Percentiles rank a stretch among this genome's conserved stretches.
These are phyloP conservation scores for Petrolisthes manimaculis DNA, from an alignment of 2,888 invertebrate species.

Conservation along the genomic window DNA sequence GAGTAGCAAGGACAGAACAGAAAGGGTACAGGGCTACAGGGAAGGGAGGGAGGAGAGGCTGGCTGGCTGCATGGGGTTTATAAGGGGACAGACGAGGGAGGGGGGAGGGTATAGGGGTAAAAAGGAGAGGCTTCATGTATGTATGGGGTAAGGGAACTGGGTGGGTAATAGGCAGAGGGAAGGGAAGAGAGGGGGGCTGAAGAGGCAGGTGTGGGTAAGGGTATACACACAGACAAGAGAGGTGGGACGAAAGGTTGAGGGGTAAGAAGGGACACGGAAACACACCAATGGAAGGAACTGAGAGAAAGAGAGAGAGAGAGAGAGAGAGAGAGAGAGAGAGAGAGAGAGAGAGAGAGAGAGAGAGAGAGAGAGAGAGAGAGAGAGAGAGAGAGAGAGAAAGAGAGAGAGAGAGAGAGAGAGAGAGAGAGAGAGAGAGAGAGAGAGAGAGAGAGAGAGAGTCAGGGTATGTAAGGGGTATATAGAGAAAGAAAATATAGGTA, in stretches of 20 bases:
- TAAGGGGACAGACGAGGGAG: background rate
- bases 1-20: background rate
- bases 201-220: background rate
- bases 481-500: too few relatives aligned
- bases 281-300: background rate
- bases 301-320: constrained; percentile 23
- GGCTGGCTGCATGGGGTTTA: background rate
- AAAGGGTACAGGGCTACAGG: background rate
- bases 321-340: constrained; percentile 24
- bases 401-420: constrained; percentile 21
- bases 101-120: too few relatives aligned
- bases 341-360: background rate
- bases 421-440: constrained; percentile 18
- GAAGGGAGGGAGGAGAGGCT: background rate
- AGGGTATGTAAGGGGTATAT: background rate
- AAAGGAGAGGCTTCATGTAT: background rate
- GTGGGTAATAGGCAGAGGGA: background rate
- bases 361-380: background rate
- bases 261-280: background rate
- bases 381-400: constrained; percentile 19
- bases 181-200: background rate
- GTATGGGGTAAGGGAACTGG: background rate
- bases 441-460: constrained; percentile 15
- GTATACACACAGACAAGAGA: background rate
- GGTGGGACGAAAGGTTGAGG: background rate